These are phyloP conservation scores for Malthinus flaveolus DNA, from an alignment of 2,888 invertebrate genomes.

Conservation along the genomic window DNA sequence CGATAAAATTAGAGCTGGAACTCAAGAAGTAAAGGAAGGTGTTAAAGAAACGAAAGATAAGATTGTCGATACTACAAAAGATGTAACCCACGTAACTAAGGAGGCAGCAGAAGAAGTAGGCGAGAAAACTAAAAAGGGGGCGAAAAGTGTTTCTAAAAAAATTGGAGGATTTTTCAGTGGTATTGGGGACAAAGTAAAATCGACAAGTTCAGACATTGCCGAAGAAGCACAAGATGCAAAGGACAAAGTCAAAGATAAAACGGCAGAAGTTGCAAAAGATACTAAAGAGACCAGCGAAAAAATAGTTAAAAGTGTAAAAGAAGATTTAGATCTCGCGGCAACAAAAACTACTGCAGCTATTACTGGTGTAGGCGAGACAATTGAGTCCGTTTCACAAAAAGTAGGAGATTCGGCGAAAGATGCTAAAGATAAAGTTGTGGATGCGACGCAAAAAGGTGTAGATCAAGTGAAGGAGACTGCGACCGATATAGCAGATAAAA, in stretches of 20 bases:
- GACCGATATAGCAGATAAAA: neutral
- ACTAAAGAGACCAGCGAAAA: constrained; percentile 30
- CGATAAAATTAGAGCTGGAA: neutral
- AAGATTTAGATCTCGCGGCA: neutral
- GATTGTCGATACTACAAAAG: constrained; percentile 34
- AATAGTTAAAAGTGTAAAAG: constrained; percentile 24
- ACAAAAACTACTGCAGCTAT: neutral
- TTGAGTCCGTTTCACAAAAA: neutral
- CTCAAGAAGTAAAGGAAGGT: constrained; percentile 14
- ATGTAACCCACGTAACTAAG: constrained; percentile 17
- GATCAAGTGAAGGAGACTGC: neutral
- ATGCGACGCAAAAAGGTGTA: constrained; percentile 4
- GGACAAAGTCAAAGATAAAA: constrained; percentile 35
- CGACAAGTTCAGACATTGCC: constrained; percentile 21
- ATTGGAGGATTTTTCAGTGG: constrained; percentile 2
- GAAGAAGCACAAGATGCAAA: constrained; percentile 18
- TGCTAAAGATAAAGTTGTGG: constrained; percentile 34
- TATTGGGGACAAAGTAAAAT: constrained; percentile 9
- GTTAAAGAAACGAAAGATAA: constrained; percentile 29
- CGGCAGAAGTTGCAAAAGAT: constrained; percentile 31
- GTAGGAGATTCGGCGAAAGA: neutral
- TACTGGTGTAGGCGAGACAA: neutral
- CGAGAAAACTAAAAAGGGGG: neutral
- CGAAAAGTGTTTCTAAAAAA: constrained; percentile 7
- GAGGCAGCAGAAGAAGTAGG: neutral